A percentile compares a stretch with the other conserved stretches of the same genome.
phyloP scores from a whole-genome alignment of 2,888 invertebrate genomes.

The Noctua janthe region DNA sequence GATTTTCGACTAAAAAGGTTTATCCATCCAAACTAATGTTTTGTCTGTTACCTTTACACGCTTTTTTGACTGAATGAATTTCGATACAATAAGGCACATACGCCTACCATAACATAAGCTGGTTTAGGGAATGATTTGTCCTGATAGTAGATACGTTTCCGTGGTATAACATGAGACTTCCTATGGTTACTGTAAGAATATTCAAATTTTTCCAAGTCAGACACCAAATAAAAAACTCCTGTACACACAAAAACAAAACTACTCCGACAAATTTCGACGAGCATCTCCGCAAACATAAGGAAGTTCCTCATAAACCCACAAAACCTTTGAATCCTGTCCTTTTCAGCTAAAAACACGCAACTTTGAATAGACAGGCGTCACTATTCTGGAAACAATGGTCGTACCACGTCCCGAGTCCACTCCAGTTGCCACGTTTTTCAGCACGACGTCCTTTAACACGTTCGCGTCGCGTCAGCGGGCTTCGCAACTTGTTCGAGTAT shows the following conservation, averaged over 20 bases:
- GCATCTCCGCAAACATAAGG: not conserved
- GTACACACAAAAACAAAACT: not conserved
- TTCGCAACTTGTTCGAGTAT: slow-evolving; percentile 67
- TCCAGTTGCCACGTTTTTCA: slow-evolving; percentile 65
- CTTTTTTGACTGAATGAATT: not conserved
- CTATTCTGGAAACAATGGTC: slow-evolving; percentile 70
- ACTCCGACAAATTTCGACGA: not conserved
- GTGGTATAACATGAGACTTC: not conserved
- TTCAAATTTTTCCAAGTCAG: not conserved
- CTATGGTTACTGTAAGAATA: not conserved
- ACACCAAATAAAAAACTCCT: not conserved
- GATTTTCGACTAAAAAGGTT: not conserved
- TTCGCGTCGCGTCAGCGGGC: slow-evolving; percentile 72
- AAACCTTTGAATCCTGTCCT: slow-evolving; percentile 43
- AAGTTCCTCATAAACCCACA: slow-evolving; percentile 7
- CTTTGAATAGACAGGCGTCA: slow-evolving; percentile 66
- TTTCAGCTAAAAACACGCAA: slow-evolving; percentile 53
- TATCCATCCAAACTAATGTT: not conserved
- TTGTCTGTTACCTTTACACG: not conserved
- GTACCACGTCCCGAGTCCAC: slow-evolving; percentile 63
- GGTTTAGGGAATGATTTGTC: not conserved
- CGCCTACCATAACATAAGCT: not conserved
- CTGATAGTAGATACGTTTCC: not conserved
- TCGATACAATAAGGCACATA: not conserved
- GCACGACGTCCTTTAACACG: slow-evolving; percentile 73